Conservation (phyloP, 2,797 vertebrate genomes). For the Sternotherus odoratus region DNA sequence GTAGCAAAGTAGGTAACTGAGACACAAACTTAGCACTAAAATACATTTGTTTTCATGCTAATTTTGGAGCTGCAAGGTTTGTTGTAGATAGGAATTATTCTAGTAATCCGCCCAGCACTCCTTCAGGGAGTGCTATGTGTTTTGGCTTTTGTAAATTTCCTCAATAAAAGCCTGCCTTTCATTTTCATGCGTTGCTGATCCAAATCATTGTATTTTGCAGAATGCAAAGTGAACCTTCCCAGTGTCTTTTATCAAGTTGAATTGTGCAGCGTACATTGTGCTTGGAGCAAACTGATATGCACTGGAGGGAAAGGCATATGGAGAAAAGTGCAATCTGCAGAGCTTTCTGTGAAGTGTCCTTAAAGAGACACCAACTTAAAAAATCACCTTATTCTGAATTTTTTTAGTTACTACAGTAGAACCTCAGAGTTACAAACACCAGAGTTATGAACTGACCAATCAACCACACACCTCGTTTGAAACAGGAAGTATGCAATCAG, state of each 20-base stretch:
- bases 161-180: not conserved
- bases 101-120: not conserved
- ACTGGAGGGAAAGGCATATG: not conserved
- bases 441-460: too few relatives aligned
- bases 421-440: too few relatives aligned
- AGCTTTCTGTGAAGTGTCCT: not conserved
- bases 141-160: not conserved
- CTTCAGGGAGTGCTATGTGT: not conserved
- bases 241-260: not conserved
- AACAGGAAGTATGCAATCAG: too few relatives aligned
- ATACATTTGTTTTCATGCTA: accelerated
- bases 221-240: not conserved
- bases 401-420: not conserved
- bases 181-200: not conserved
- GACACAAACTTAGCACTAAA: not conserved
- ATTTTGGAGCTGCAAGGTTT: not conserved
- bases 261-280: not conserved
- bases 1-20: not conserved
- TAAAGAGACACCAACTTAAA: not conserved
- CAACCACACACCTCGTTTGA: too few relatives aligned
- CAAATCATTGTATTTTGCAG: not conserved
- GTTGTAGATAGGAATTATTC: not conserved
- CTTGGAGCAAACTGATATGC: not conserved
- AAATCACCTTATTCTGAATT: not conserved
- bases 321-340: not conserved